phyloP scores from a whole-genome alignment of 1,140 invertebrate species.

The Cotesia typhae region DNA sequence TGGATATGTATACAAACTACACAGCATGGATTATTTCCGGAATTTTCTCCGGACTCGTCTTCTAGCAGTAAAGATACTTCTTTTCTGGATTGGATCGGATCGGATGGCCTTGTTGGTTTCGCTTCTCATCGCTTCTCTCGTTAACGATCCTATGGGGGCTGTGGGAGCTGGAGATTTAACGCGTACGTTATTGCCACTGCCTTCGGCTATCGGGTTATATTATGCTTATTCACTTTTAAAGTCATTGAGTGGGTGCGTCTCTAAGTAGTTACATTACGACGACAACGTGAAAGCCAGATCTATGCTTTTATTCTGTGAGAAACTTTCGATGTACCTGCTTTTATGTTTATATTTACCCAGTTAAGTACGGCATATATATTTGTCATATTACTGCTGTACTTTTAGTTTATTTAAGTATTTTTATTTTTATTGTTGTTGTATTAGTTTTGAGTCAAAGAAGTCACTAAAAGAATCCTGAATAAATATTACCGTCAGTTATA shows the following conservation, averaged over 20 bases:
- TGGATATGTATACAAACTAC: no score
- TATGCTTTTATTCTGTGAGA: slow-evolving; percentile 1
- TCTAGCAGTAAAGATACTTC: background rate
- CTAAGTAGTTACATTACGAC: background rate
- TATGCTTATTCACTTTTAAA: no score
- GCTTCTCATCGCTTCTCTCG: slow-evolving; percentile 8
- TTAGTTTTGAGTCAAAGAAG: slow-evolving; percentile 20
- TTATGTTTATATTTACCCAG: no score
- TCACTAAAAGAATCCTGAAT: slow-evolving; percentile 28
- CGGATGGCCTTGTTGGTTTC: slow-evolving; percentile 17
- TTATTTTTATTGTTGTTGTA: slow-evolving; percentile 15
- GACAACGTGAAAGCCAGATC: background rate
- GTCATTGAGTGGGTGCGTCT: slow-evolving; percentile 19
- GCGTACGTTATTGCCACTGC: slow-evolving; percentile 21
- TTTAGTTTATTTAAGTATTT: no score
- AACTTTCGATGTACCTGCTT: no score
- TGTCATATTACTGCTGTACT: no score
- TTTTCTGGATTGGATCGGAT: no score
- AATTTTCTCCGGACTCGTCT: slow-evolving; percentile 45
- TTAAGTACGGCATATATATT: no score
- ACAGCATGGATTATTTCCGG: slow-evolving; percentile 31
- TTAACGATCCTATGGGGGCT: slow-evolving; percentile 31
- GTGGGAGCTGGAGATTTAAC: background rate
- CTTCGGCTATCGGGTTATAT: background rate
- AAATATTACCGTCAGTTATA: slow-evolving; percentile 25